Percentiles rank a stretch among this genome's conserved stretches.
Evolutionary conservation across 2,888 invertebrate species (phyloP).

Genomic region (Apoda limacodes): DNA sequence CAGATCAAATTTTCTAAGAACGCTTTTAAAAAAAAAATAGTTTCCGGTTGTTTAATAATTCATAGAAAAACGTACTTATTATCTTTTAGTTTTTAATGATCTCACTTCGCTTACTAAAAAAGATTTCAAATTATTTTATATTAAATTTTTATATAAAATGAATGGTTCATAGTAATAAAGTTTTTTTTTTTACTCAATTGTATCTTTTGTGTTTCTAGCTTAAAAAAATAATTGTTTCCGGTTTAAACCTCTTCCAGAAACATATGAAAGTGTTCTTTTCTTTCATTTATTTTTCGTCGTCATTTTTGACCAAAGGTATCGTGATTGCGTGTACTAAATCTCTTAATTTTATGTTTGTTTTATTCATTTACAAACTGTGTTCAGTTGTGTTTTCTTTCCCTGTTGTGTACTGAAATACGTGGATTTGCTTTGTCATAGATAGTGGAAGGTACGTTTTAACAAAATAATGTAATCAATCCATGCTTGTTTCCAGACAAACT

Average conservation of each 20-base stretch:
- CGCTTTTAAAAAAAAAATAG: no score
- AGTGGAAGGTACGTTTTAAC: conserved; percentile 54
- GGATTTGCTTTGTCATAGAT: conserved; percentile 50
- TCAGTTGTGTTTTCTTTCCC: conserved; percentile 33
- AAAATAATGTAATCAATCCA: conserved; percentile 54
- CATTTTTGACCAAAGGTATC: conserved; percentile 52
- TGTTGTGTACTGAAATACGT: conserved; percentile 24
- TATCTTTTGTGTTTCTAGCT: conserved; percentile 38
- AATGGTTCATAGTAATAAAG: no score
- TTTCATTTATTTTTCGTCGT: conserved; percentile 69
- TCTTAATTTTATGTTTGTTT: conserved; percentile 51
- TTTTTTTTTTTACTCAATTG: conserved; percentile 32
- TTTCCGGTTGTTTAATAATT: no score
- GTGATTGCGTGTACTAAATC: conserved; percentile 49
- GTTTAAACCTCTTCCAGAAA: conserved; percentile 64
- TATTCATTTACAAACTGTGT: conserved; percentile 32
- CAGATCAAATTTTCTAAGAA: no score
- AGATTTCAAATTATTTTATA: no score
- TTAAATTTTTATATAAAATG: no score
- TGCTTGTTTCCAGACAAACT: conserved; percentile 50
- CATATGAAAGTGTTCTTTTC: conserved; percentile 63
- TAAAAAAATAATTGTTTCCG: conserved; percentile 57
- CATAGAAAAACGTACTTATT: no score
- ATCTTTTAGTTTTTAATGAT: no score
- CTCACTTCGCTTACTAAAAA: no score